Conservation (phyloP, 2,797 vertebrate species). For the Pygocentrus nattereri region DNA sequence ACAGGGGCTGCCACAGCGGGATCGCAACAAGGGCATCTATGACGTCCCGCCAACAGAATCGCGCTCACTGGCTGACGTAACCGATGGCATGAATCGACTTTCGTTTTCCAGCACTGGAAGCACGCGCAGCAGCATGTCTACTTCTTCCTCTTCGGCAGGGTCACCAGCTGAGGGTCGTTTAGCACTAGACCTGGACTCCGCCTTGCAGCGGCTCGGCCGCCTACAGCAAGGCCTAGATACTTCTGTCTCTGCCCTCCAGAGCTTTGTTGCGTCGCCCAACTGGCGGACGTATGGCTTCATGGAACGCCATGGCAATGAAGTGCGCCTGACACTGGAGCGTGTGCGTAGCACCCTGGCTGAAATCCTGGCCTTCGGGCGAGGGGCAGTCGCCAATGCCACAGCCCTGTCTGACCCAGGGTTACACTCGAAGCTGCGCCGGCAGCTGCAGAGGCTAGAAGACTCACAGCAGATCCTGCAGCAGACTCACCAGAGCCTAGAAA, state of each 20-base stretch:
- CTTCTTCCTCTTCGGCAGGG: slow-evolving; percentile 89
- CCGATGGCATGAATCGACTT: slow-evolving; percentile 90
- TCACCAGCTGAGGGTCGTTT: slow-evolving; percentile 84
- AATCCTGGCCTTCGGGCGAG: slow-evolving; percentile 87
- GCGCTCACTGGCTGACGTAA: slow-evolving; percentile 80
- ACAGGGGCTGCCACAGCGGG: slow-evolving; percentile 79
- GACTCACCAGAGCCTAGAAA: slow-evolving; percentile 85
- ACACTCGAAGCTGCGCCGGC: slow-evolving; percentile 87
- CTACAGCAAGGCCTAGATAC: slow-evolving; percentile 87
- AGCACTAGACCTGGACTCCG: slow-evolving; percentile 85
- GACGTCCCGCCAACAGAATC: slow-evolving; percentile 84
- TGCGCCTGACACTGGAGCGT: slow-evolving; percentile 83
- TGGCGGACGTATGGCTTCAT: slow-evolving; percentile 90
- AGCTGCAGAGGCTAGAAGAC: slow-evolving; percentile 91
- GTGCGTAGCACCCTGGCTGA: slow-evolving; percentile 84
- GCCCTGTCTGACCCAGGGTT: slow-evolving; percentile 83
- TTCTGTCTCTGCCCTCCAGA: slow-evolving; percentile 80
- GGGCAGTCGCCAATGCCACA: slow-evolving; percentile 83
- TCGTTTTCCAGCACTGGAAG: slow-evolving; percentile 93
- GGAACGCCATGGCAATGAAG: slow-evolving; percentile 88
- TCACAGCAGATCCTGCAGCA: slow-evolving; percentile 94
- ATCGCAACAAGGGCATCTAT: slow-evolving; percentile 81
- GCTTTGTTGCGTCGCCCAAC: slow-evolving; percentile 79
- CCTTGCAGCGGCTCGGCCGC: slow-evolving; percentile 83
- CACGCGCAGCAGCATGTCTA: slow-evolving; percentile 91